Base-by-base conservation (phyloP, 2,113 vertebrate genomes). In the Crotalus horridus region DNA sequence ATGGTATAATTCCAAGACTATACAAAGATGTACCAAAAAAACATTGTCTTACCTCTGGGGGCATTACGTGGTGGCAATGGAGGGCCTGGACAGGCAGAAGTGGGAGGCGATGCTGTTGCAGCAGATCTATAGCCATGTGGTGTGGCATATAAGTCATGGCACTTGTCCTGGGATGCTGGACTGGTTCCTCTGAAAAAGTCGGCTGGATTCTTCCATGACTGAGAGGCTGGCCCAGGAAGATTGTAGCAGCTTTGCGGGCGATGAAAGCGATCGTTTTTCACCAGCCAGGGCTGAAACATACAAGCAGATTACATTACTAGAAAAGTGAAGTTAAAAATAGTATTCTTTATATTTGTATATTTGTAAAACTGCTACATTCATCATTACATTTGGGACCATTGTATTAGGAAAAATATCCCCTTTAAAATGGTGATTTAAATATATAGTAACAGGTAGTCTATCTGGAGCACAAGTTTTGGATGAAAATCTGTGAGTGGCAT, bases 201-300 rank as follows among this genome's bases (percentile, higher is more conserved):
- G 6, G 51, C 88, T 7, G 95, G 94, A 23, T 94, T 93, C 51
- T 92, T 94, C 64, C 95, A 95, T 8, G 29, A 87, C 81, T 69
- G 92, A 92, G 91, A 88, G 21, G 90, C 91, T 69, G 89, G 1
- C 0, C 90, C 61, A 86, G 87, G 81, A 26, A 93, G 69, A 5
- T 96, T 96, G 85, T 94, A 97, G 94, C 95, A 95, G 93, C 96
- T 97, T 91, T 96, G 95, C 6, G 97, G 96, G 11, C 43, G 91
- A 11, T 91, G 59, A 90, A 94, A 88, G 1, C 92, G 95, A 29
- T 97, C 96, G 91, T 93, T 97, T 95, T 97, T 97, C 89, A 96
- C 93, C 46, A 96, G 92, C 43, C 94, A 94, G 89, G 96, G 93
- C 97, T 98, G 94, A 23, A 61, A 94, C 58, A 48, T 24, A 87